A percentile compares a stretch with the other conserved stretches of the same genome.
phyloP scores from a whole-genome alignment of 1,140 invertebrate genomes.

The Antheraea pernyi region DNA sequence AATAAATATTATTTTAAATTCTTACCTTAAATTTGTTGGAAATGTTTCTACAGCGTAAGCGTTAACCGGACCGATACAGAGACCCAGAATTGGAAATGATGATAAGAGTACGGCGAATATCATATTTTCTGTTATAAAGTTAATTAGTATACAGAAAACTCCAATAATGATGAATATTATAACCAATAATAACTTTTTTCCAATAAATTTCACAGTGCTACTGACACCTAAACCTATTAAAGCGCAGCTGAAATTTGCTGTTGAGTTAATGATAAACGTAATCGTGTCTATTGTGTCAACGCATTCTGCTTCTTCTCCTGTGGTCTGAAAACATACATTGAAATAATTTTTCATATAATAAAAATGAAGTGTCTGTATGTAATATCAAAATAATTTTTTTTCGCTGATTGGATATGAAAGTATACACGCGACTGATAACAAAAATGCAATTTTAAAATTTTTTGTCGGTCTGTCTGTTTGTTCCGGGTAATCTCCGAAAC shows the following conservation, averaged over 20 bases:
- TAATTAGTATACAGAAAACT: slow-evolving; percentile 49
- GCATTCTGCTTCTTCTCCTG: slow-evolving; percentile 31
- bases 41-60: slow-evolving; percentile 65
- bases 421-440: no score
- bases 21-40: slow-evolving; percentile 66
- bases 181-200: slow-evolving; percentile 60
- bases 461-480: no score
- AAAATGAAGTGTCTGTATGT: no score
- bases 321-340: slow-evolving; percentile 34
- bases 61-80: slow-evolving; percentile 62
- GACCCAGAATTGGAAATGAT: slow-evolving; percentile 44
- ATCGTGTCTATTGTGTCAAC: slow-evolving; percentile 49
- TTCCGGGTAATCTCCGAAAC: no score
- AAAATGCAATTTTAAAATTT: no score
- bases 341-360: no score
- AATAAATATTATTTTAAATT: slow-evolving; percentile 11
- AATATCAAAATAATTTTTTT: no score
- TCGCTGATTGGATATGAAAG: no score
- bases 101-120: slow-evolving; percentile 61
- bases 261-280: slow-evolving; percentile 55
- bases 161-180: slow-evolving; percentile 45
- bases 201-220: slow-evolving; percentile 49
- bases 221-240: slow-evolving; percentile 50
- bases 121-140: slow-evolving; percentile 52
- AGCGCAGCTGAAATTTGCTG: slow-evolving; percentile 46